phyloP scores from a whole-genome alignment of 2,113 vertebrate species.

The Eupsittula cactorum region DNA sequence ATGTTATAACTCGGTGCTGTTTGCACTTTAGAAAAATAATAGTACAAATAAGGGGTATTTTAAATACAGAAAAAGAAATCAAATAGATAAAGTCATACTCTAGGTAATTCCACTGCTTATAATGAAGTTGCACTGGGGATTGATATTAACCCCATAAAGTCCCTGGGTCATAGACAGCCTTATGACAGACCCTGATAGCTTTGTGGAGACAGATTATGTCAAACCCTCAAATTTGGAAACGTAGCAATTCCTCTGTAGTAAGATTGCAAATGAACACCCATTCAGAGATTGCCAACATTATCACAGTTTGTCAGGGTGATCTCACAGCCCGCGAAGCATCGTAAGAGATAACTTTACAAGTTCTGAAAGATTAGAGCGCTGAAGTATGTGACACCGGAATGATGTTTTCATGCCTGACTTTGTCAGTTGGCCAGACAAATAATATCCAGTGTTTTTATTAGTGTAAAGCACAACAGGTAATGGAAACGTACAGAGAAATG shows the following conservation, averaged over 20 bases:
- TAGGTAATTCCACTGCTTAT: neutral
- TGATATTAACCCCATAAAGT: conserved; percentile 54
- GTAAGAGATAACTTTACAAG: conserved; percentile 66
- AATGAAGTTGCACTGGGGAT: conserved; percentile 9
- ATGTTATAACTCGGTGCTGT: neutral
- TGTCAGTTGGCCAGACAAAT: conserved; percentile 60
- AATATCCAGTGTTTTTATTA: conserved; percentile 52
- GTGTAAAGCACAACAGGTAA: conserved; percentile 48
- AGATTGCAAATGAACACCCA: conserved; percentile 69
- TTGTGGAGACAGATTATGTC: conserved; percentile 56
- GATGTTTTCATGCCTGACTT: conserved; percentile 61
- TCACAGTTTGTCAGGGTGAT: conserved; percentile 71
- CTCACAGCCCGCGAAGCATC: conserved; percentile 48
- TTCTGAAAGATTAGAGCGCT: conserved; percentile 64
- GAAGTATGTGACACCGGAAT: conserved; percentile 58
- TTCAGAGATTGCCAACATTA: conserved; percentile 66
- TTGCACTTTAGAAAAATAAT: neutral
- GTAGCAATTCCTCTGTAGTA: conserved; percentile 49
- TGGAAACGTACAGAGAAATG: neutral
- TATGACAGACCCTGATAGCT: conserved; percentile 52
- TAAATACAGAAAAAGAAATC: neutral
- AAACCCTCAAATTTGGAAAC: conserved; percentile 61
- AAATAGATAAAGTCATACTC: neutral
- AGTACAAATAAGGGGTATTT: neutral
- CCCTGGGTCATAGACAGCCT: conserved; percentile 39